phyloP scores from a whole-genome alignment of 2,888 invertebrate genomes.

The Alsophila aescularia region DNA sequence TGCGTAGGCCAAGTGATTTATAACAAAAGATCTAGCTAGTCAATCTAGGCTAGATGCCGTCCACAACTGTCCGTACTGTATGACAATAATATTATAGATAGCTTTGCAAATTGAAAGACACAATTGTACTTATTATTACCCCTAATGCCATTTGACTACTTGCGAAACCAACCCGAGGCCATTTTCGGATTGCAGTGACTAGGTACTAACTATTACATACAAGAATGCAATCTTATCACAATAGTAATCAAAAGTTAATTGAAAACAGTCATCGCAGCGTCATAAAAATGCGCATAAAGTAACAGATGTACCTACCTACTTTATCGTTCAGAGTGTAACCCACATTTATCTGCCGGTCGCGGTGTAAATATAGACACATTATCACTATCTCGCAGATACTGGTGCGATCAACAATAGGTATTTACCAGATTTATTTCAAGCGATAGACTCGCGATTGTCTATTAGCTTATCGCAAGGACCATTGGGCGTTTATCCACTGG shows the following conservation, averaged over 20 bases:
- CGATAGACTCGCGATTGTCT: no score
- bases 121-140: no score
- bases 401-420: not conserved
- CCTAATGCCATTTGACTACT: not conserved
- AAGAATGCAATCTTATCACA: slow-evolving; percentile 12
- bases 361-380: slow-evolving; percentile 21
- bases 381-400: slow-evolving; percentile 19
- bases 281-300: not conserved
- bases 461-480: no score
- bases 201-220: not conserved
- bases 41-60: no score
- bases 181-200: not conserved
- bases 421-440: not conserved
- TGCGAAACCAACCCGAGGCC: slow-evolving; percentile 2
- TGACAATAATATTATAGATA: no score
- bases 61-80: no score
- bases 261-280: slow-evolving; percentile 7
- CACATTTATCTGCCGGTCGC: slow-evolving; percentile 18
- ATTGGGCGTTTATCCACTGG: no score
- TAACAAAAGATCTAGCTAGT: no score
- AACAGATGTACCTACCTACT: slow-evolving; percentile 1
- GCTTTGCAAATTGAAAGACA: no score
- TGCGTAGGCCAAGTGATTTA: no score
- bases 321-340: not conserved
- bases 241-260: slow-evolving; percentile 16